Conservation (phyloP, 2,113 vertebrate species). For the Athene cunicularia region DNA sequence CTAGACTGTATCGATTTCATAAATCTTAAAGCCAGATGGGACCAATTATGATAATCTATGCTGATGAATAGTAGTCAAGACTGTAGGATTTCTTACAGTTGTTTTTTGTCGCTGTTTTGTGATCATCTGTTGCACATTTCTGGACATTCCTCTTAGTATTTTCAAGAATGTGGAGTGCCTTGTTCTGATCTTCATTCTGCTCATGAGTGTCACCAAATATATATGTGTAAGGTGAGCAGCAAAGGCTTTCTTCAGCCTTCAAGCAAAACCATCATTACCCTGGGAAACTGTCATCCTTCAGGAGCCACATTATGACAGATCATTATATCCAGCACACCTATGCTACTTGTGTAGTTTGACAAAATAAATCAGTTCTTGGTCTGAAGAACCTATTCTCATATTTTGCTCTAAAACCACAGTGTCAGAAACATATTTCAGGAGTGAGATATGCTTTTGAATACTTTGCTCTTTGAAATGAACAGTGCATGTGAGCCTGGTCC, state of each 20-base stretch:
- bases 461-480: background rate
- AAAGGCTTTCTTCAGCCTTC: background rate
- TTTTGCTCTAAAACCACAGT: background rate
- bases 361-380: background rate
- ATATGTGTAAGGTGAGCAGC: background rate
- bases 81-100: background rate
- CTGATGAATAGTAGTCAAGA: background rate
- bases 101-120: background rate
- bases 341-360: background rate
- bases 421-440: background rate
- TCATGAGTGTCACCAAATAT: background rate
- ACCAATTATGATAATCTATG: background rate
- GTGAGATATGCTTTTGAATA: background rate
- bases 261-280: background rate
- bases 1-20: background rate
- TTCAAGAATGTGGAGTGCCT: background rate
- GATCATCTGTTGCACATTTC: background rate
- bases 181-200: background rate
- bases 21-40: slow-evolving; percentile 17
- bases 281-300: background rate
- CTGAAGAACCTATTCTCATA: background rate
- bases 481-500: background rate
- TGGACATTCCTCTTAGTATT: background rate
- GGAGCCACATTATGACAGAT: background rate
- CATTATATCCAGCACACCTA: background rate